Conservation (phyloP, 2,113 vertebrate genomes). For the Spea bombifrons region DNA sequence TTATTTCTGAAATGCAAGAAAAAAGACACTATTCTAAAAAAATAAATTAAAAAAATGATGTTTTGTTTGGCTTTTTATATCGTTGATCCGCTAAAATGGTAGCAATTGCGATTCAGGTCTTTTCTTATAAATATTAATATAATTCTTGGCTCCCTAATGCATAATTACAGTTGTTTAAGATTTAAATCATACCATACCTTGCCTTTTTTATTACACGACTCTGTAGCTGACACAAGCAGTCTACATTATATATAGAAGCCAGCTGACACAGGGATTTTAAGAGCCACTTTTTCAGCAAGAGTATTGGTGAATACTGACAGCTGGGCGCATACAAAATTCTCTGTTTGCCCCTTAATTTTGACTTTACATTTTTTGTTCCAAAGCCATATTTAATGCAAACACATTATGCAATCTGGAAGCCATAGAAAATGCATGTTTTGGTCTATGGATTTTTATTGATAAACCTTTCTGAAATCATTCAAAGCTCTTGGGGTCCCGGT, state of each 20-base stretch:
- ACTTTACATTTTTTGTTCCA: neutral
- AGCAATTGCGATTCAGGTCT: constrained; percentile 6
- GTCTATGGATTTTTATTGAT: too few relatives aligned
- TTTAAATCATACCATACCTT: constrained; percentile 32
- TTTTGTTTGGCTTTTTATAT: constrained; percentile 7
- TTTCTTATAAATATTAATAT: constrained; percentile 43
- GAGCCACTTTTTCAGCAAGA: constrained; percentile 7
- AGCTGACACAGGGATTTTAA: constrained; percentile 31
- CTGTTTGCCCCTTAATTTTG: constrained; percentile 6
- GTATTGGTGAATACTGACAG: constrained; percentile 21
- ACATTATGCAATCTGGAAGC: neutral
- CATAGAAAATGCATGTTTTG: neutral
- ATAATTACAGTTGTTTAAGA: constrained; percentile 44
- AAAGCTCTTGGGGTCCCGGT: too few relatives aligned
- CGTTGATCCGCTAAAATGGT: constrained; percentile 26
- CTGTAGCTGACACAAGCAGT: constrained; percentile 35
- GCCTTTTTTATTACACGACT: constrained; percentile 27
- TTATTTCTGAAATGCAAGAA: too few relatives aligned
- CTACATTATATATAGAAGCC: constrained; percentile 32
- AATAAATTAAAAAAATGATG: too few relatives aligned
- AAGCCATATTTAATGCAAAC: neutral
- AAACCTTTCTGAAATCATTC: too few relatives aligned
- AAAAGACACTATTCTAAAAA: too few relatives aligned
- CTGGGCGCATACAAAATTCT: neutral
- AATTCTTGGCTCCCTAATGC: constrained; percentile 32